Evolutionary conservation across 2,888 invertebrate genomes (phyloP), one percentile per base, ranked within the genome.

Genomic region (Odontothrips loti): DNA sequence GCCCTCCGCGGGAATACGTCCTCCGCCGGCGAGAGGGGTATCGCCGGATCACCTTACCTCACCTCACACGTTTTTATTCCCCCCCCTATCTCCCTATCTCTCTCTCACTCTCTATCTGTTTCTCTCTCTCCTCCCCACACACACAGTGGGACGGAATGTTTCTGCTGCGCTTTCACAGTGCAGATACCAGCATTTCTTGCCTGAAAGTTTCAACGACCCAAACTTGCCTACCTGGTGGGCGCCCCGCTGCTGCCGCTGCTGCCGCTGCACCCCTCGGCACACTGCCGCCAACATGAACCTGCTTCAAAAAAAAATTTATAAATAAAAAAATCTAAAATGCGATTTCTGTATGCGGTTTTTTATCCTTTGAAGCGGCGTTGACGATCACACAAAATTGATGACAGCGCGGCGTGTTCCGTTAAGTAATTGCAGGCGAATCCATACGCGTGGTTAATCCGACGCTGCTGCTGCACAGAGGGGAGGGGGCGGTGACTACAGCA

Each of bases 141-240:
- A 43, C 34, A 6, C 34, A 43, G 34, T 43, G 34, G 34, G 3
- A 43, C 34, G 34, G 34, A 43, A 43, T 43, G 34, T 43, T 43
- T 43, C 34, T 43, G 34, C 34, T 43, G 34, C 34, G 34, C 34
- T 43, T 43, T 43, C 34, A 43, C 34, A 6, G 68, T 75, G 68
- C 68, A 75, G 68, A 75, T 75, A 75, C 68, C 23, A 27, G 23
- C 23, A 75, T 75, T 75, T 75, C 68, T 75, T 75, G 23, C 68
- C 68, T 75, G 68, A 23, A 75, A 75, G 68, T 75, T 75, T 27
- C 27, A 75, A 75, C 68, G 68, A 75, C 68, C 68, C 23, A 75
- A 75, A 75, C 68, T 75, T 75, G 27, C 68, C 23, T 17, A 17
- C 58, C 58, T 15, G 58, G 17, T 6, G 51, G 51, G 51, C 51